phyloP scores from a whole-genome alignment of 2,888 invertebrate species.

The Geophilus truncorum region DNA sequence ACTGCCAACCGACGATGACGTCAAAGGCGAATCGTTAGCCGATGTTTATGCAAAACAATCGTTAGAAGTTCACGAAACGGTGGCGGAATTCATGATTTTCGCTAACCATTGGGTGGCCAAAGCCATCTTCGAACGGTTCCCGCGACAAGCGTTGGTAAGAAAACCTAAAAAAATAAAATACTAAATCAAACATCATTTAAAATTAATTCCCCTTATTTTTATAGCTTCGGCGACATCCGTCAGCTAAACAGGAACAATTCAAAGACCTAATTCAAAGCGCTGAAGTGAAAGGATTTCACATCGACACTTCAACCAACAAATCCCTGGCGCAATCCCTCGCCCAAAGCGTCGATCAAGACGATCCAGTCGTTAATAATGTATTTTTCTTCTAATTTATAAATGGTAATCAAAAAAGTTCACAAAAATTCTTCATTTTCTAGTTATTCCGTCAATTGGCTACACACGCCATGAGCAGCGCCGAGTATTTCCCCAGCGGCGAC shows the following conservation, averaged over 20 bases:
- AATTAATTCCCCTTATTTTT: constrained; percentile 13
- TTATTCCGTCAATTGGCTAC: constrained; percentile 46
- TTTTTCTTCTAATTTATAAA: not conserved
- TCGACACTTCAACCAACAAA: constrained; percentile 45
- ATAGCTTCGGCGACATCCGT: constrained; percentile 47
- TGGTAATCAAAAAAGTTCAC: not conserved
- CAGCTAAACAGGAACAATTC: constrained; percentile 47
- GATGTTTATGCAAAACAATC: constrained; percentile 41
- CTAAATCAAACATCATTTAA: not conserved
- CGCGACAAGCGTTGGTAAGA: constrained; percentile 43
- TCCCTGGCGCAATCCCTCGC: constrained; percentile 46
- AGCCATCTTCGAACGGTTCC: constrained; percentile 45
- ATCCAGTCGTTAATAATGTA: constrained; percentile 46
- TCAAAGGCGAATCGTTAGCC: constrained; percentile 32
- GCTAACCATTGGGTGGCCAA: constrained; percentile 49
- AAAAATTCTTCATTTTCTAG: constrained; percentile 39
- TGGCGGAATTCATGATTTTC: constrained; percentile 49
- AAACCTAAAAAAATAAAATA: not conserved
- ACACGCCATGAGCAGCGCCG: constrained; percentile 48
- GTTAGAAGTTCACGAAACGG: constrained; percentile 47
- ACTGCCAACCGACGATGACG: constrained; percentile 39
- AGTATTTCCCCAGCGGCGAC: constrained; percentile 46
- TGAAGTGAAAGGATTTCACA: constrained; percentile 43
- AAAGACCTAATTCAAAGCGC: constrained; percentile 45
- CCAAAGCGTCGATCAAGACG: constrained; percentile 44